phyloP scores from a whole-genome alignment of 2,888 invertebrate genomes.

The Argyra leucocephala region DNA sequence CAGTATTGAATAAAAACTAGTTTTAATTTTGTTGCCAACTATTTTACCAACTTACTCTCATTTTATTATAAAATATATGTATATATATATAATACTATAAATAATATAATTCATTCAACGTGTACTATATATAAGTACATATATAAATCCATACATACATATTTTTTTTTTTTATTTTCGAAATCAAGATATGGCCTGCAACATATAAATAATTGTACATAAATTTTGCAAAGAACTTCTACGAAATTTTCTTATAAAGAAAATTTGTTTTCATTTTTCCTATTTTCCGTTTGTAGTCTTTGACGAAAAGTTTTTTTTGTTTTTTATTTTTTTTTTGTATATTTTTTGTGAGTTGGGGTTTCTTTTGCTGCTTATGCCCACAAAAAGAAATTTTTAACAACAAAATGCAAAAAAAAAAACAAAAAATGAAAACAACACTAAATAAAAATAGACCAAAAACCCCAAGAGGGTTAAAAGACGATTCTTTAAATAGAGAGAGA shows the following conservation, averaged over 20 bases:
- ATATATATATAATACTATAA: too few relatives aligned
- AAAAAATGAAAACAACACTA: neutral
- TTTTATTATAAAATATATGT: too few relatives aligned
- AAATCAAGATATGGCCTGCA: neutral
- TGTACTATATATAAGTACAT: too few relatives aligned
- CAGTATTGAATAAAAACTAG: too few relatives aligned
- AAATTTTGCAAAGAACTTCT: too few relatives aligned
- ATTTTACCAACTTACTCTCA: too few relatives aligned
- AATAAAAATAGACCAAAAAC: neutral
- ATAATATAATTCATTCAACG: too few relatives aligned
- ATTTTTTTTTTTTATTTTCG: neutral
- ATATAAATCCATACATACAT: too few relatives aligned
- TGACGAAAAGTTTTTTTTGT: neutral
- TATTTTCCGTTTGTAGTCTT: neutral
- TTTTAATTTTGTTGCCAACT: too few relatives aligned
- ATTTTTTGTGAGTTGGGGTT: too few relatives aligned
- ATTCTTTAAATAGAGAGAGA: neutral
- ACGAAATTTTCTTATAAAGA: too few relatives aligned
- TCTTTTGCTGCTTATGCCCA: neutral
- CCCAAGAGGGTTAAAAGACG: neutral
- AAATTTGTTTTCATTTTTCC: neutral
- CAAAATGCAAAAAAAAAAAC: neutral
- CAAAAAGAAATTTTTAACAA: neutral
- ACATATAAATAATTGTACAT: neutral
- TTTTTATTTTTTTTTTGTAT: neutral